Evolutionary conservation across 2,888 invertebrate species (phyloP).

Genomic region (Caenorhabditis parvicauda): DNA sequence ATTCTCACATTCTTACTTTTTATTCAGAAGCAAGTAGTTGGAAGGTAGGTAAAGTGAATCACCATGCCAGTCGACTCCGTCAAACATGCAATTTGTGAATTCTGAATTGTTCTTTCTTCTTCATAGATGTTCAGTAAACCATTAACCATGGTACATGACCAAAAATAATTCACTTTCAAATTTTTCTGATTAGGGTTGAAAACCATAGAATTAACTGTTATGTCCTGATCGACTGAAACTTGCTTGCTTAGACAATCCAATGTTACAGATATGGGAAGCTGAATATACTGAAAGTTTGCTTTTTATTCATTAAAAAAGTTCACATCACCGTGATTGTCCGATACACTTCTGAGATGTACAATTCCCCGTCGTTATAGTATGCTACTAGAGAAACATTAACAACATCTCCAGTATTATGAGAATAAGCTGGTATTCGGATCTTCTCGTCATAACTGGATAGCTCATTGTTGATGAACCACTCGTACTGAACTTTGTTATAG

Average conservation of each 20-base stretch:
- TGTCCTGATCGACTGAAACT: constrained; percentile 14
- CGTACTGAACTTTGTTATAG: constrained; percentile 14
- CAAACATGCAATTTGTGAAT: constrained; percentile 11
- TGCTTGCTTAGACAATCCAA: constrained; percentile 22
- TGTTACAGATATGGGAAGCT: constrained; percentile 11
- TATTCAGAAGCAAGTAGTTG: constrained; percentile 5
- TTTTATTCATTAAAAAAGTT: background rate
- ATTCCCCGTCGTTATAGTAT: constrained; percentile 14
- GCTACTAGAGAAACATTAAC: constrained; percentile 21
- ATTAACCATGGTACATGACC: constrained; percentile 13
- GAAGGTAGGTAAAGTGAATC: constrained; percentile 10
- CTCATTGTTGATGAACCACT: constrained; percentile 27
- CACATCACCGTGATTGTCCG: constrained; percentile 19
- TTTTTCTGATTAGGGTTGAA: constrained; percentile 14
- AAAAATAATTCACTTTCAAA: constrained; percentile 11
- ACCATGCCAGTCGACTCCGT: background rate
- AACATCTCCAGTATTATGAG: constrained; percentile 8
- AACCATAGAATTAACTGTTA: constrained; percentile 7
- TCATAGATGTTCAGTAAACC: background rate
- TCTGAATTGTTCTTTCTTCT: constrained; percentile 5
- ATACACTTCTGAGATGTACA: constrained; percentile 10
- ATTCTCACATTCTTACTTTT: constrained; percentile 1
- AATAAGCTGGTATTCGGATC: constrained; percentile 18
- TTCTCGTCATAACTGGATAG: constrained; percentile 13
- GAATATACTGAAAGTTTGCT: constrained; percentile 15